Evolutionary conservation across 2,888 invertebrate species (phyloP).

Genomic region (Pterobdella sp.): DNA sequence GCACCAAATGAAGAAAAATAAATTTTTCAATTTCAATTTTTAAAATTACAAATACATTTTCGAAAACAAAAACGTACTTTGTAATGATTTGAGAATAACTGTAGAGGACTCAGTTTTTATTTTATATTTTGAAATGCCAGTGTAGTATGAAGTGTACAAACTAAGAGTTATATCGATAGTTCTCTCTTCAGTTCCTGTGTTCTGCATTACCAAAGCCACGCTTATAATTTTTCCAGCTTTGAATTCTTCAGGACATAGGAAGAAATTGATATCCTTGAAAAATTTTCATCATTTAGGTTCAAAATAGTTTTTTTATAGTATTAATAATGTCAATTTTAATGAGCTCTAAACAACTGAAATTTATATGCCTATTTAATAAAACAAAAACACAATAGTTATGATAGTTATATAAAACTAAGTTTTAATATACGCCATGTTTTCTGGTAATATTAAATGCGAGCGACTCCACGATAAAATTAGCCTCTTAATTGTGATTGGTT

Average conservation of each 20-base stretch:
- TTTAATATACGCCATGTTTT: too few relatives aligned
- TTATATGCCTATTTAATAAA: too few relatives aligned
- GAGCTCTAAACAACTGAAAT: background rate
- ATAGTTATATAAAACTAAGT: too few relatives aligned
- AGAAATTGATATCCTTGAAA: constrained; percentile 37
- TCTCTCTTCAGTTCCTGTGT: constrained; percentile 34
- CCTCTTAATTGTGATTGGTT: too few relatives aligned
- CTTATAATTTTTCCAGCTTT: constrained; percentile 35
- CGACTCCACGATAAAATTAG: too few relatives aligned
- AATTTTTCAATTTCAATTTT: too few relatives aligned
- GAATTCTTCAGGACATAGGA: constrained; percentile 30
- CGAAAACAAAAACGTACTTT: too few relatives aligned
- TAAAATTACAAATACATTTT: too few relatives aligned
- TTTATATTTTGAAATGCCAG: constrained; percentile 32
- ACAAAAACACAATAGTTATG: background rate
- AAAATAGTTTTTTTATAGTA: too few relatives aligned
- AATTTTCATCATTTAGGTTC: too few relatives aligned
- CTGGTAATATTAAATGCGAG: too few relatives aligned
- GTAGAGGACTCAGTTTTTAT: constrained; percentile 32
- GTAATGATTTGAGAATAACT: constrained; percentile 33
- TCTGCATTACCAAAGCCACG: constrained; percentile 34
- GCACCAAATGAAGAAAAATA: too few relatives aligned
- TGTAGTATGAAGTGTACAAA: constrained; percentile 34
- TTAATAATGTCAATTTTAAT: background rate
- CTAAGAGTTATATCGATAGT: constrained; percentile 30